phyloP scores from a whole-genome alignment of 2,797 vertebrate species.

The Glyptemys insculpta region DNA sequence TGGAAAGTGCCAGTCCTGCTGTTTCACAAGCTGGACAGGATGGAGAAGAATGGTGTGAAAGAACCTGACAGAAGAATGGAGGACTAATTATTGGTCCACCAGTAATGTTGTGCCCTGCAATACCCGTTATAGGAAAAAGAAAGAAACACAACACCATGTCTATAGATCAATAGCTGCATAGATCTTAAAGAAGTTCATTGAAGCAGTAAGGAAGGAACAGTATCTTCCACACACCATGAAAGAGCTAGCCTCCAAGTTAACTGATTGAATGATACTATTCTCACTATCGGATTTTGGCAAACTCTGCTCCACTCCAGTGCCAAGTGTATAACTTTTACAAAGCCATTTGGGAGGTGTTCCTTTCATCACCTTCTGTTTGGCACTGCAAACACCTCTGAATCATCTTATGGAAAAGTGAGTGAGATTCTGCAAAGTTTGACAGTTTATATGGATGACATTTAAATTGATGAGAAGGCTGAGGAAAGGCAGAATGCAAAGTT shows the following conservation, averaged over 20 bases:
- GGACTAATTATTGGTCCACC: background rate
- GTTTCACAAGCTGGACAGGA: background rate
- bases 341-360: background rate
- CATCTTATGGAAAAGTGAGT: background rate
- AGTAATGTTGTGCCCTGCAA: background rate
- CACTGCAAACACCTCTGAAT: background rate
- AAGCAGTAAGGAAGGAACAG: background rate
- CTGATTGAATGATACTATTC: background rate
- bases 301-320: background rate
- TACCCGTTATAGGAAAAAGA: background rate
- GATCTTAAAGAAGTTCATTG: background rate
- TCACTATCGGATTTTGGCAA: conserved; percentile 19
- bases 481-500: background rate
- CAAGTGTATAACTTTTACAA: background rate
- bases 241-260: background rate
- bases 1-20: background rate
- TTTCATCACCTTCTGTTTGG: conserved; percentile 16
- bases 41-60: background rate
- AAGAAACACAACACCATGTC: background rate
- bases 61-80: background rate
- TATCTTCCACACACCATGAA: background rate
- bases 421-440: background rate
- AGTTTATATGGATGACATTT: background rate
- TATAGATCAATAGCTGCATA: background rate
- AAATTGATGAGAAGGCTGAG: background rate